Evolutionary conservation across 2,113 vertebrate genomes (phyloP).

Genomic region (Sisor rabdophorus): DNA sequence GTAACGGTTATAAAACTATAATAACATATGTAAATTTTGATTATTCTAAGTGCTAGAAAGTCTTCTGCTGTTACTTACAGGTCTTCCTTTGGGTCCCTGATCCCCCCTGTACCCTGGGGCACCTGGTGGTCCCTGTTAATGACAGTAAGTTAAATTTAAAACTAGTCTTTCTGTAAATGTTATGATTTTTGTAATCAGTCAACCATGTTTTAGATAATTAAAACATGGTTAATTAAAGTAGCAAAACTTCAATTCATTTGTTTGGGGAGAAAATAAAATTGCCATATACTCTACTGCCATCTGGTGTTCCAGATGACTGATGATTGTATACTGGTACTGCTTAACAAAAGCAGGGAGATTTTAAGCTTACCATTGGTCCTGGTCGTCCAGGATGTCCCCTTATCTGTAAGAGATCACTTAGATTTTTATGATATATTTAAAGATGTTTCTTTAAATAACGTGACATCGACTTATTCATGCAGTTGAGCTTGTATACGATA

Average conservation of each 20-base stretch:
- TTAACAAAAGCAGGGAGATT: background rate
- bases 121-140: slow-evolving; percentile 86
- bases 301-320: slow-evolving; percentile 59
- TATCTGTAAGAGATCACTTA: slow-evolving; percentile 65
- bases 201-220: background rate
- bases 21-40: background rate
- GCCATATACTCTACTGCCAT: slow-evolving; percentile 61
- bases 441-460: background rate
- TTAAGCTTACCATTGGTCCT: slow-evolving; percentile 82
- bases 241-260: background rate
- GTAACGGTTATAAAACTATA: background rate
- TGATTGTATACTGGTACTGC: background rate
- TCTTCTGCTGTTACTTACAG: slow-evolving; percentile 67
- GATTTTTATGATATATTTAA: background rate
- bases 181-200: background rate
- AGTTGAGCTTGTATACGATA: background rate
- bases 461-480: background rate
- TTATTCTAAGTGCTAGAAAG: slow-evolving; percentile 21
- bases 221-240: background rate
- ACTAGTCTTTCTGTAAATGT: background rate
- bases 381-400: slow-evolving; percentile 86
- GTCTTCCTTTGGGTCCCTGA: slow-evolving; percentile 86
- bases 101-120: slow-evolving; percentile 84
- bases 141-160: slow-evolving; percentile 33
- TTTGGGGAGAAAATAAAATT: slow-evolving; percentile 16